A percentile compares a stretch with the other conserved stretches of the same genome.
Conservation (phyloP, 2,888 invertebrate species). For the Pteria penguin region DNA sequence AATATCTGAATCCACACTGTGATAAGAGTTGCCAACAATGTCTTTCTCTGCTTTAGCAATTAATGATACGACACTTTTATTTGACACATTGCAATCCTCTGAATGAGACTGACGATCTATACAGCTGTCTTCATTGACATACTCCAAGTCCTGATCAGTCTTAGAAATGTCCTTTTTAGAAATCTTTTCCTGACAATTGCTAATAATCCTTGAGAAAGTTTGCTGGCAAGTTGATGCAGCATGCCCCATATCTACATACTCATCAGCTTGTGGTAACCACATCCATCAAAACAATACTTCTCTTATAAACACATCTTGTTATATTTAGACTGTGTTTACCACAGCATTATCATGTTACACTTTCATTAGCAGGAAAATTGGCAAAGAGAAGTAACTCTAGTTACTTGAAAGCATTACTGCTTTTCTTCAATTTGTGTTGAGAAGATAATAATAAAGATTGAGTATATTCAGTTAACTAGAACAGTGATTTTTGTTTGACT, state of each 20-base stretch:
- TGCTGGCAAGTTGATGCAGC: neutral
- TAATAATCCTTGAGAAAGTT: neutral
- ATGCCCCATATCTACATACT: neutral
- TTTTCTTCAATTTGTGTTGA: too few species aligned
- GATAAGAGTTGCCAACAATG: neutral
- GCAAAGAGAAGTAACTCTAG: neutral
- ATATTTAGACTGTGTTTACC: neutral
- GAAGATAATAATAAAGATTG: too few species aligned
- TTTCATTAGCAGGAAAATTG: neutral
- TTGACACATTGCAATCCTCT: neutral
- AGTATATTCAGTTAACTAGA: too few species aligned
- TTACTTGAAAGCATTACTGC: too few species aligned
- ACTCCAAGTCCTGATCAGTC: neutral
- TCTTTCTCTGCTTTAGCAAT: neutral
- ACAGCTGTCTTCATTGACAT: too few species aligned
- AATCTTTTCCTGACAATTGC: neutral
- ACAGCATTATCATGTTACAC: neutral
- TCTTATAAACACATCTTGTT: neutral
- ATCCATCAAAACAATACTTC: neutral
- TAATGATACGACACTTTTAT: neutral
- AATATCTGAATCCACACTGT: neutral
- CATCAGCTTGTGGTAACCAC: neutral
- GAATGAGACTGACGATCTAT: too few species aligned
- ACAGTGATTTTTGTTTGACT: too few species aligned
- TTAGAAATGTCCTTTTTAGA: neutral